Base-by-base conservation (phyloP, 2,888 invertebrate species). In the Acrobasis consociella region DNA sequence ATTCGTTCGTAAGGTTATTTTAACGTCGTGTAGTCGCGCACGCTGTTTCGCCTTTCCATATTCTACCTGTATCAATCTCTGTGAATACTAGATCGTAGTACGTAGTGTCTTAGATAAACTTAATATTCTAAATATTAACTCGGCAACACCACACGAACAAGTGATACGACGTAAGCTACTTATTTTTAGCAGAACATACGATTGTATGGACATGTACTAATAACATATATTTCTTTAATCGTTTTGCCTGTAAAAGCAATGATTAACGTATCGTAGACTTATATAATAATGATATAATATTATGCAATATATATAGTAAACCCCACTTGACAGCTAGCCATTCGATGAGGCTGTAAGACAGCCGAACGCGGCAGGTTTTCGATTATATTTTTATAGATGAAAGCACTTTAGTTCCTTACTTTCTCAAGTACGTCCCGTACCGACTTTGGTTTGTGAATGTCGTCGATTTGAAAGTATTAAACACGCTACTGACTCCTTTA, bases 121-220 rank as follows among this genome's bases (percentile, higher is more conserved):
- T 83, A 86, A 91, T 89, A 90, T 91, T 91, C 91, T 90, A 91
- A 91, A 91, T 89, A 90, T 87, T 80, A 76, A 89, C 81, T 84
- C 81, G 83, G 80, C 89, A 89, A 91, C 91, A 91, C 91, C 91
- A 91, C 86, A 86, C 84, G 81, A 82, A 85, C 77, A 86, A 90
- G 91, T 91, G 91, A 91, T 91, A 91, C 88, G 88, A 88, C 75
- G 73, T 83, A 82, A 85, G 83, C 83, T 81, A 83, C 79, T 78
- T 87, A 86, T 85, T 83, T 82, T 83, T 83, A 88, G 83, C 83
- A 72, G 77, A 76, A 76, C 76, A 67, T 65, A 76, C 75, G 77
- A 77, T 76, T 78, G 75, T 81, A 78, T 73, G 73, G 67, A 78
- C 74, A 69, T 64, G 65, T 63, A 81, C 74, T 83, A 79, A 78